Conservation (phyloP, 2,888 invertebrate genomes). For the Mimas tiliae region DNA sequence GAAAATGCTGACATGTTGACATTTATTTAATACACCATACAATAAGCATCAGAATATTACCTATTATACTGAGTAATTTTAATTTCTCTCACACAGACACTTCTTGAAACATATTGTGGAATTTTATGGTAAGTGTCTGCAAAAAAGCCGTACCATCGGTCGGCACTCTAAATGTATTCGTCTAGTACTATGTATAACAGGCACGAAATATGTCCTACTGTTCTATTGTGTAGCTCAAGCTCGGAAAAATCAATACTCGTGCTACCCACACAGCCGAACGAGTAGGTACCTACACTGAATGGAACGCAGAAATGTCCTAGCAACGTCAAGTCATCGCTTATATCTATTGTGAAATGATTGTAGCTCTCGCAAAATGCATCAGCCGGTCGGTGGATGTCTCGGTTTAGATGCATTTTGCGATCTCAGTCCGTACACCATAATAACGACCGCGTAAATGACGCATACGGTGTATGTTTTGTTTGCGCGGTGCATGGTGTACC, state of each 20-base stretch:
- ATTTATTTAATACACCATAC: not conserved
- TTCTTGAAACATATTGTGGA: not conserved
- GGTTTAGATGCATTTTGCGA: conserved; percentile 24
- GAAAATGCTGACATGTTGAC: not conserved
- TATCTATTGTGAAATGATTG: not conserved
- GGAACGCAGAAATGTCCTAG: conserved; percentile 11
- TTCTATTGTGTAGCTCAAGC: conserved; percentile 63
- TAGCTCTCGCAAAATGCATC: conserved; percentile 22
- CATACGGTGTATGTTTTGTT: conserved; percentile 70
- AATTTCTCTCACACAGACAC: not conserved
- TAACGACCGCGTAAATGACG: conserved; percentile 44
- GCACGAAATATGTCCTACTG: conserved; percentile 14
- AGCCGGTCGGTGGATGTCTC: conserved; percentile 2
- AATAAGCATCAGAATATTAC: not conserved
- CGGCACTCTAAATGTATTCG: not conserved
- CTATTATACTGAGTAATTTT: not conserved
- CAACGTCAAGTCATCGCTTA: not conserved
- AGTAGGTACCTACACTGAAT: conserved; percentile 37
- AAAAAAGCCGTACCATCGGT: not conserved
- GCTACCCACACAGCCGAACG: conserved; percentile 48
- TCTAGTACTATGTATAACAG: conserved; percentile 1
- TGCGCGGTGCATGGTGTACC: conserved; percentile 69
- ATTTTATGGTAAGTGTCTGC: not conserved
- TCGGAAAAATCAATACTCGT: conserved; percentile 77
- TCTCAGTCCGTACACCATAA: conserved; percentile 22